These are phyloP conservation scores for Eudemis profundana DNA, from an alignment of 2,888 invertebrate genomes.

Conservation along the genomic window DNA sequence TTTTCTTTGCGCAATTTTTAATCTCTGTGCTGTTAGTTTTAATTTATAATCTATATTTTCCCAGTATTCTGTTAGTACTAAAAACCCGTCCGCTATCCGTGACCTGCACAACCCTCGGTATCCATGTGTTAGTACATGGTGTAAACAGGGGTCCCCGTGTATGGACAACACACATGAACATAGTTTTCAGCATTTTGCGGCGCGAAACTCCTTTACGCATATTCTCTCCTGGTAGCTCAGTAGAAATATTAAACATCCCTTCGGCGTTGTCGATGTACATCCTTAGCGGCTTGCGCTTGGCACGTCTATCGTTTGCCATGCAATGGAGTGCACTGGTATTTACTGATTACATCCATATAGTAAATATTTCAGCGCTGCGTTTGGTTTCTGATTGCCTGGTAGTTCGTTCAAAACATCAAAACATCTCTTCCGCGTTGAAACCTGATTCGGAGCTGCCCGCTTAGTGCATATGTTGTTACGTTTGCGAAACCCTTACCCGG, in stretches of 20 bases:
- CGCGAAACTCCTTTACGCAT: background rate
- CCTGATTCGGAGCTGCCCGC: too few relatives aligned
- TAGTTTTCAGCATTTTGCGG: background rate
- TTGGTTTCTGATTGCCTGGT: background rate
- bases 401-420: background rate
- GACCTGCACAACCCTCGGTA: too few relatives aligned
- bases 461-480: too few relatives aligned
- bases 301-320: background rate
- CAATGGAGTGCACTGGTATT: background rate
- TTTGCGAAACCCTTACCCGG: too few relatives aligned
- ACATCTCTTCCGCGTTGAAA: too few relatives aligned
- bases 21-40: too few relatives aligned
- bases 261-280: background rate
- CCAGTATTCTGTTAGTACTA: too few relatives aligned
- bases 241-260: constrained; percentile 4
- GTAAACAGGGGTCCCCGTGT: too few relatives aligned
- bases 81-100: constrained; percentile 6
- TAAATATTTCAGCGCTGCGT: background rate
- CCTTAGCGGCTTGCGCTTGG: background rate
- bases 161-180: background rate
- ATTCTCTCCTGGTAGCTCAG: background rate
- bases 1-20: too few relatives aligned
- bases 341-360: too few relatives aligned
- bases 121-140: too few relatives aligned
- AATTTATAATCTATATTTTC: too few relatives aligned